Evolutionary conservation across 2,888 invertebrate species (phyloP).

Genomic region (Nasonovia ribisnigri): DNA sequence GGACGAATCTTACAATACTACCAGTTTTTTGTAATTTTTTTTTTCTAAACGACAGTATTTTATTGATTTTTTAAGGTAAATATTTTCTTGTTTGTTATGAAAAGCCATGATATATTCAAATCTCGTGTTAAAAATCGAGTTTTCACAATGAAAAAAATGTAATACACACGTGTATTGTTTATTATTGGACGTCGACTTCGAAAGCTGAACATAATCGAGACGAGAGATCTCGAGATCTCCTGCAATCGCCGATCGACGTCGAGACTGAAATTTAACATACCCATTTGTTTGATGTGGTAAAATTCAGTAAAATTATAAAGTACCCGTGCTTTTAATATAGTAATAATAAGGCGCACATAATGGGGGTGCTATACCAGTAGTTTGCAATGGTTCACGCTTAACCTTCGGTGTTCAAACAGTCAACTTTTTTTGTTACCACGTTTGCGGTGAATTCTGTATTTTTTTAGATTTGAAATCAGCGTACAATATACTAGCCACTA

Average conservation of each 20-base stretch:
- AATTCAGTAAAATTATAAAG: not conserved
- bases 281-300: not conserved
- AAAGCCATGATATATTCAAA: not conserved
- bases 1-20: not conserved
- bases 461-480: too few relatives aligned
- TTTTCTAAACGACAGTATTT: not conserved
- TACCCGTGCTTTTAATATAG: not conserved
- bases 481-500: too few relatives aligned
- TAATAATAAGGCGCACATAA: not conserved
- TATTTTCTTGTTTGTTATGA: not conserved
- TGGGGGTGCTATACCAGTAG: not conserved
- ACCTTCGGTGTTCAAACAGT: not conserved
- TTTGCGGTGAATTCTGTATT: not conserved
- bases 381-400: not conserved
- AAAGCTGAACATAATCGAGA: not conserved
- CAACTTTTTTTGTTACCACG: not conserved
- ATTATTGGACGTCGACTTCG: not conserved
- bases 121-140: not conserved
- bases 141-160: not conserved
- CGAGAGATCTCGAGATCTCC: not conserved
- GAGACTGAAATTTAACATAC: not conserved
- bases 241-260: not conserved
- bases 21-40: not conserved
- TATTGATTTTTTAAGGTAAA: not conserved
- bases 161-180: not conserved